Evolutionary conservation across 2,113 vertebrate genomes (phyloP), one percentile per base, ranked within the genome.

Genomic region (Esox niger): DNA sequence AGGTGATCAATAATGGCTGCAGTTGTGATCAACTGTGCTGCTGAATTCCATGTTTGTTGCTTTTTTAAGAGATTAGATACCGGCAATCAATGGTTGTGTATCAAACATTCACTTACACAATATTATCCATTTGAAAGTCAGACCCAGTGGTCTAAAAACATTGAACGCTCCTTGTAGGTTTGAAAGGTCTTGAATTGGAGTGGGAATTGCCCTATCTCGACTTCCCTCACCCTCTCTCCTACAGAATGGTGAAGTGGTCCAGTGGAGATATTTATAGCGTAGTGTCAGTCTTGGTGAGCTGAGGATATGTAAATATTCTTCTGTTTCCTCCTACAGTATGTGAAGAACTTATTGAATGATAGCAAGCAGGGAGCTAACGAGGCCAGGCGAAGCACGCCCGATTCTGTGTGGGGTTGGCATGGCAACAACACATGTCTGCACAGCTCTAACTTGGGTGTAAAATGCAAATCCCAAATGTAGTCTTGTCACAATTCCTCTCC

Each of bases 381-480:
- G 80, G 38, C 38, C 38, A 15, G 79, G 74, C 69, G 78, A 77
- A 73, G 76, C 82, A 55, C 75, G 62, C 21, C 9, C 2, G 64
- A 70, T 72, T 79, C 80, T 66, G 55, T 57, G 68, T 29, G 2
- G 68, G 6, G 91, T 96, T 86, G 91, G 88, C 92, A 91, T 91
- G 90, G 92, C 78, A 94, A 96, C 93, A 3, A 61, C 0, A 76
- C 84, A 80, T 91, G 87, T 88, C 81, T 79, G 87, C 74, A 81
- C 35, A 62, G 80, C 87, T 93, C 88, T 84, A 73, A 85, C 85
- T 85, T 2, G 75, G 82, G 83, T 86, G 84, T 86, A 87, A 90
- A 88, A 90, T 89, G 91, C 88, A 90, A 92, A 91, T 92, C 87
- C 92, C 84, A 77, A 81, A 89, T 88, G 86, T 23, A 43, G 64